Evolutionary conservation across 2,113 vertebrate species (phyloP).

Genomic region (Otolemur garnettii): DNA sequence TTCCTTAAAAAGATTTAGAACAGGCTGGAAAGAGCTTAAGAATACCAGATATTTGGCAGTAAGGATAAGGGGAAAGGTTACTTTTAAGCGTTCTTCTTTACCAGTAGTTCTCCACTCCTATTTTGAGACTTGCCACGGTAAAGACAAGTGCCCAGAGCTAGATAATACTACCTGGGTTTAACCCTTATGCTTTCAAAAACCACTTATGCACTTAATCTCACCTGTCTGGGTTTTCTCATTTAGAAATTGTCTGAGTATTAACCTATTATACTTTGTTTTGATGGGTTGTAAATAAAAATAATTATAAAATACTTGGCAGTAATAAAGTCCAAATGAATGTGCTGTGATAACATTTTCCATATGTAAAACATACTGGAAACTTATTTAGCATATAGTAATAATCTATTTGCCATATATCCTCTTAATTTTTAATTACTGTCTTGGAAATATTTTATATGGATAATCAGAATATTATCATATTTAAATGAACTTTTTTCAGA

Average conservation of each 20-base stretch:
- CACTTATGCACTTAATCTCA: not conserved
- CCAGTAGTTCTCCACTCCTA: not conserved
- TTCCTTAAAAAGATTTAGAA: conserved; percentile 25
- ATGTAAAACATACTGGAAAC: not conserved
- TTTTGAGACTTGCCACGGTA: not conserved
- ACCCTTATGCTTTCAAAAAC: conserved; percentile 1
- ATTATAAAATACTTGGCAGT: conserved; percentile 42
- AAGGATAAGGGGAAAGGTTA: not conserved
- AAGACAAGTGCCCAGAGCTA: not conserved
- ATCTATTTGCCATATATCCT: not conserved
- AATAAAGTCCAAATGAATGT: conserved; percentile 9
- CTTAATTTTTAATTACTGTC: conserved; percentile 49
- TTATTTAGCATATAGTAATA: not conserved
- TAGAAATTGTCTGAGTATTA: conserved; percentile 30
- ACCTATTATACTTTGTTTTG: not conserved
- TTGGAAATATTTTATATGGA: conserved; percentile 42
- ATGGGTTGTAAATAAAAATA: conserved; percentile 31
- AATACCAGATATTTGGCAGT: not conserved
- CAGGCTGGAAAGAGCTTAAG: not conserved
- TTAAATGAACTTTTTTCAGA: conserved; percentile 58
- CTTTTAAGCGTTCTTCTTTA: not conserved
- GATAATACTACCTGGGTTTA: not conserved
- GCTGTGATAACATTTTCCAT: not conserved
- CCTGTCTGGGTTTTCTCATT: not conserved
- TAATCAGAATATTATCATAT: conserved; percentile 49